Percentiles rank a stretch among this genome's conserved stretches.
Evolutionary conservation across 2,113 vertebrate genomes (phyloP).

Genomic region (Lagopus leucura): DNA sequence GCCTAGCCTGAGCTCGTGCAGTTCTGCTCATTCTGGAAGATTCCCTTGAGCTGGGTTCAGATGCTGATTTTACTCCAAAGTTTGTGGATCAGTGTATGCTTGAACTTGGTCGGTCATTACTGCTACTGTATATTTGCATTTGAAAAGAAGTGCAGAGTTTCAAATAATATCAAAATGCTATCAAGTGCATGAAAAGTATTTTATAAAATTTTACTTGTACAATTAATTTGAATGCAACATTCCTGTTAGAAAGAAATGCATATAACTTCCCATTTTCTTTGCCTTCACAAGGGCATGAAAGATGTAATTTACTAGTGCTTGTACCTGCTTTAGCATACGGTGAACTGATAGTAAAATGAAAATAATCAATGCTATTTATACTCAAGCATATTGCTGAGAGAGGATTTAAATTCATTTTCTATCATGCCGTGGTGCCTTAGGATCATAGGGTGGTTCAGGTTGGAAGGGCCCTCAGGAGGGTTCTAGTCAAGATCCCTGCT

Average conservation of each 20-base stretch:
- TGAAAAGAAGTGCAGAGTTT: not conserved
- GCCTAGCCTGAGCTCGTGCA: not conserved
- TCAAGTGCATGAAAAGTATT: not conserved
- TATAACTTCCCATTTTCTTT: conserved; percentile 3
- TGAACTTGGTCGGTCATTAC: not conserved
- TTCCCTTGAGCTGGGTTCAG: not conserved
- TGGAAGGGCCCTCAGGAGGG: not conserved
- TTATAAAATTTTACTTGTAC: not conserved
- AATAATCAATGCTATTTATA: not conserved
- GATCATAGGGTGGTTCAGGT: not conserved
- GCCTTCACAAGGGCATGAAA: not conserved
- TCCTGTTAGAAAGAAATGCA: not conserved
- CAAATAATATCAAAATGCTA: not conserved
- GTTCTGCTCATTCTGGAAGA: not conserved
- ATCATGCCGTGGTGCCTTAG: not conserved
- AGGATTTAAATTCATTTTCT: not conserved
- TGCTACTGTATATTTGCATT: not conserved
- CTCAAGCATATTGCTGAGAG: not conserved
- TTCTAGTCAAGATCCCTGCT: not conserved
- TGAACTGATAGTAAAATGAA: not conserved
- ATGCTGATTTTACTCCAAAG: not conserved
- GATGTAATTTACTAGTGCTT: not conserved
- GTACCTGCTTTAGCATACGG: not conserved
- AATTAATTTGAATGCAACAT: not conserved
- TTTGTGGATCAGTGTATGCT: not conserved